A percentile compares a stretch with the other conserved stretches of the same genome.
Conservation (phyloP, 2,888 invertebrate species). For the Caenorhabditis imperialis region DNA sequence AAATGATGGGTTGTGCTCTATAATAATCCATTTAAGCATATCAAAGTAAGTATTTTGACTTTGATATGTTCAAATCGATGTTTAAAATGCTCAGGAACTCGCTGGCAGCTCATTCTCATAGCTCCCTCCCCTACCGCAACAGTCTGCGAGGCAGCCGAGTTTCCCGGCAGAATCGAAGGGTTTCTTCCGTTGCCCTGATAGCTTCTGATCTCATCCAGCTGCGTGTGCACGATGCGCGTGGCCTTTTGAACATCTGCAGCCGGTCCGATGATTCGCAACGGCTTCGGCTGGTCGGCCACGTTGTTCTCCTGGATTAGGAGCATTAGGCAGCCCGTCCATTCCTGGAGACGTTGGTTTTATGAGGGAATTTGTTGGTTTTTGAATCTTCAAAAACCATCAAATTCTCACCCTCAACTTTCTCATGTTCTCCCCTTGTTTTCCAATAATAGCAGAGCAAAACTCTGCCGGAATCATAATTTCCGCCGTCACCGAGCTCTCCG, state of each 20-base stretch:
- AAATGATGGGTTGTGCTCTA: too few relatives aligned
- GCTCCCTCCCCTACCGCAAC: too few relatives aligned
- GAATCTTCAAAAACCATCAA: neutral
- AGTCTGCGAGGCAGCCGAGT: too few relatives aligned
- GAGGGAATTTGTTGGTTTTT: neutral
- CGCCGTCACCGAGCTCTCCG: constrained; percentile 56
- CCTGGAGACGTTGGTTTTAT: constrained; percentile 82
- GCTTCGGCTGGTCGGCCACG: constrained; percentile 89
- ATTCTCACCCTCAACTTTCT: constrained; percentile 84
- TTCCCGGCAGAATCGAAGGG: too few relatives aligned
- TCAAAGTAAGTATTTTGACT: too few relatives aligned
- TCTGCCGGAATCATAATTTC: constrained; percentile 86
- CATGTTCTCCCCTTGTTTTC: constrained; percentile 98
- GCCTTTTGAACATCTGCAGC: constrained; percentile 87
- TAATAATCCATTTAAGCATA: too few relatives aligned
- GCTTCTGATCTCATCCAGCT: too few relatives aligned
- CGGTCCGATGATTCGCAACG: constrained; percentile 93
- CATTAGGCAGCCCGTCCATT: constrained; percentile 97
- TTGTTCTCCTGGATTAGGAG: constrained; percentile 89
- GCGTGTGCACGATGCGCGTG: neutral
- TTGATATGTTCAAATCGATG: too few relatives aligned
- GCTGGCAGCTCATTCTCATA: too few relatives aligned
- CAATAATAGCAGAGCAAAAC: constrained; percentile 97
- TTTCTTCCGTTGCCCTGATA: too few relatives aligned
- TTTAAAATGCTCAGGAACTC: too few relatives aligned